phyloP scores from a whole-genome alignment of 2,888 invertebrate genomes.

The Saturnia pavonia region DNA sequence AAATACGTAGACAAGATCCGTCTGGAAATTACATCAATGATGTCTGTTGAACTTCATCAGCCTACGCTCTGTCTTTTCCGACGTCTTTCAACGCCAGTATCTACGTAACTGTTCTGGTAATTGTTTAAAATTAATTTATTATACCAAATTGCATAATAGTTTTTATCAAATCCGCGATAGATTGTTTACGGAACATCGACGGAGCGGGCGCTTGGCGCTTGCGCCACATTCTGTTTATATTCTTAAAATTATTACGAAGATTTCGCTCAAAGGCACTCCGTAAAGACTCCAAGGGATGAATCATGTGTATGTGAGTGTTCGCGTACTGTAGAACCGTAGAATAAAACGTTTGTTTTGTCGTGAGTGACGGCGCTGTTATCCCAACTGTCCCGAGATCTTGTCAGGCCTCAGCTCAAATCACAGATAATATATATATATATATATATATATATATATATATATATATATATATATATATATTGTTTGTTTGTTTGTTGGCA shows the following conservation, averaged over 20 bases:
- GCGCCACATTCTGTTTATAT: background rate
- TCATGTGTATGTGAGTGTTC: background rate
- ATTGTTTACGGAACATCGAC: conserved; percentile 2
- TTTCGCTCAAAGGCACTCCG: background rate
- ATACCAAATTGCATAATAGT: conserved; percentile 2
- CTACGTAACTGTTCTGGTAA: conserved; percentile 3
- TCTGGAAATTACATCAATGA: background rate
- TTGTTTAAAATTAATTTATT: conserved; percentile 9
- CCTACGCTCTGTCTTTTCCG: conserved; percentile 1
- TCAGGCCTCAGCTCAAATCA: too few relatives aligned
- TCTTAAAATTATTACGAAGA: background rate
- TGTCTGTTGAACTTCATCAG: background rate
- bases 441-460: too few relatives aligned
- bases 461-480: too few relatives aligned
- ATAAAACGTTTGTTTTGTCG: background rate
- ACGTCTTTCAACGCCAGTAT: background rate
- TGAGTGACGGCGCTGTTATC: too few relatives aligned
- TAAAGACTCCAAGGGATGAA: background rate
- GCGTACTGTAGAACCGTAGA: background rate
- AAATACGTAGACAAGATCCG: conserved; percentile 7
- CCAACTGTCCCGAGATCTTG: too few relatives aligned
- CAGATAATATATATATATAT: too few relatives aligned
- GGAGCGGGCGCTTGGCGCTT: background rate
- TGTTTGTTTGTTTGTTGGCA: too few relatives aligned
- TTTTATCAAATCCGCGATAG: background rate